These are phyloP conservation scores for Rhogogaster chlorosoma DNA, from an alignment of 2,888 invertebrate species.

Conservation along the genomic window DNA sequence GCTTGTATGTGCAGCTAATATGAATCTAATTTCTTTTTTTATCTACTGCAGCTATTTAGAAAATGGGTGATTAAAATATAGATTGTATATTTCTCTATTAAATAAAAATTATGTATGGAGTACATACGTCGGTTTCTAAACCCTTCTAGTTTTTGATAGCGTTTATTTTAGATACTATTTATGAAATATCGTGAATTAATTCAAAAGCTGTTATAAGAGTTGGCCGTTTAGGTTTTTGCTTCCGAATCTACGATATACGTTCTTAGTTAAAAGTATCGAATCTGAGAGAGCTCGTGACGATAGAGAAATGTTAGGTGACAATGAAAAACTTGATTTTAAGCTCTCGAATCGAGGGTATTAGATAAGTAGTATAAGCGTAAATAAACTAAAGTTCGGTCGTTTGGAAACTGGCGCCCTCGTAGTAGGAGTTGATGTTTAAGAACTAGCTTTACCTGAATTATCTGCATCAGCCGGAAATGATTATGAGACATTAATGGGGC, in stretches of 20 bases:
- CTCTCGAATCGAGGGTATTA: background rate
- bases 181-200: no score
- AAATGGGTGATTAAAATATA: background rate
- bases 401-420: slow-evolving; percentile 15
- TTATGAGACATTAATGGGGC: slow-evolving; percentile 10
- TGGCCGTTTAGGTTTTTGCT: no score
- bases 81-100: background rate
- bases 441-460: background rate
- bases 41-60: background rate
- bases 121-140: background rate
- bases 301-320: background rate
- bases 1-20: background rate
- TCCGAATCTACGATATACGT: no score
- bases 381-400: background rate
- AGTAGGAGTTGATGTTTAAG: background rate
- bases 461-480: background rate
- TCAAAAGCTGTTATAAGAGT: no score
- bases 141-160: background rate
- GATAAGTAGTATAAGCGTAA: background rate
- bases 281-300: background rate
- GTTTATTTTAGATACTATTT: no score
- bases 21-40: background rate
- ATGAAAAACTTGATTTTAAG: background rate
- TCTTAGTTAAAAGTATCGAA: background rate
- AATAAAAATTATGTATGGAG: background rate